These are phyloP conservation scores for Fulmarus glacialis DNA, from an alignment of 2,113 vertebrate species.

Conservation along the genomic window DNA sequence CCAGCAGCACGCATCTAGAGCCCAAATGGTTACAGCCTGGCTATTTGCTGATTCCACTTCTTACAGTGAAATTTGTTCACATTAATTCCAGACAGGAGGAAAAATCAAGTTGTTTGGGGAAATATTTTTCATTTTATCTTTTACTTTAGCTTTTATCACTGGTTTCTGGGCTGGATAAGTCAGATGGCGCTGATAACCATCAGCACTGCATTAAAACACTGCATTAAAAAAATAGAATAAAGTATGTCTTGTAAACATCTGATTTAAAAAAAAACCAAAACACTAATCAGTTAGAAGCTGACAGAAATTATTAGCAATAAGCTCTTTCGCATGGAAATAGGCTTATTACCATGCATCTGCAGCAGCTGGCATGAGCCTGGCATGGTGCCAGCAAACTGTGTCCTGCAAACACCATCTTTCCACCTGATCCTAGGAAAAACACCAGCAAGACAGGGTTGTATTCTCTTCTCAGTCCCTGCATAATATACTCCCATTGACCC, in stretches of 20 bases:
- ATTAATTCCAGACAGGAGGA: not conserved
- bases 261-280: not conserved
- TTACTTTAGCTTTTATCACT: conserved; percentile 23
- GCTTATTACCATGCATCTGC: not conserved
- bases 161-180: conserved; percentile 20
- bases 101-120: not conserved
- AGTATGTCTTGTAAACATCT: conserved; percentile 43
- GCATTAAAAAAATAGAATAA: not conserved
- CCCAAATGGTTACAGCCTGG: not conserved
- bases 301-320: conserved; percentile 42
- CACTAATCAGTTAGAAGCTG: not conserved
- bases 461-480: not conserved
- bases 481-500: not conserved
- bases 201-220: conserved; percentile 7
- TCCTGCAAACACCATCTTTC: not conserved
- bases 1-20: not conserved
- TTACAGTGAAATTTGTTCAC: not conserved
- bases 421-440: not conserved
- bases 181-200: conserved; percentile 44
- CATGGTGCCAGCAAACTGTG: not conserved
- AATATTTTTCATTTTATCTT: not conserved
- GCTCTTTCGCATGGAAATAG: not conserved
- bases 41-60: not conserved
- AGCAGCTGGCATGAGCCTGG: not conserved
- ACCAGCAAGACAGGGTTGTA: not conserved